Evolutionary conservation across 2,113 vertebrate genomes (phyloP), one percentile per base, ranked within the genome.

Genomic region (Myotis yumanensis): DNA sequence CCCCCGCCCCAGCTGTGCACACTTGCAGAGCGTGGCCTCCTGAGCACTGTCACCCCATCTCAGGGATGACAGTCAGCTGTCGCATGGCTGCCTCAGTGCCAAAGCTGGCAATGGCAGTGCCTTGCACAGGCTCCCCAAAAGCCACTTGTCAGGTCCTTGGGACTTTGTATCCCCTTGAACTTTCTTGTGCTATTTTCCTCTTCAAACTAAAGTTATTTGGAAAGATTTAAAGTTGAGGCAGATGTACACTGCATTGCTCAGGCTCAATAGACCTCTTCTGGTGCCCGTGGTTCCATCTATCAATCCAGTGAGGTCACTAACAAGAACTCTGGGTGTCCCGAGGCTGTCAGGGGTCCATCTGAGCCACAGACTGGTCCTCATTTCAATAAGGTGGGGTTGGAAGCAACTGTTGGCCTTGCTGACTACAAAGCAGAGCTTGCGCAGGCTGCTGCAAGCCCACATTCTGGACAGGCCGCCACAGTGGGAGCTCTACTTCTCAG

Each of bases 181-280:
- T 6, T 40, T 12, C 76, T n/a, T 0, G 1, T 20, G 75, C 83
- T 11, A 0, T 66, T 43, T 35, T 46, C 18, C n/a, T 15, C 85
- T 66, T 28, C 11, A 52, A 6, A 23, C 32, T 35, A 7, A 4
- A 62, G 64, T 22, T 4, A 28, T n/a, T 5, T 8, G n/a, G 54
- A 16, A 68, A 30, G 23, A 17, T 1, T 54, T 10, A 18, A 62
- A 32, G 11, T 1, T 3, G 57, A 23, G 48, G 14, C 75, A 52
- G 71, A 1, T 4, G 57, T 2, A 4, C 17, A 4, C 3, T 0
- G 15, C n/a, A 3, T 11, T 2, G 4, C 35, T 59, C 17, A 15
- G 68, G 20, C 86, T 62, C 71, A 59, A 6, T 2, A 43, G 71
- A 35, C 66, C n/a, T 37, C 22, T 18, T 28, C 16, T 6, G 37